Evolutionary conservation across 2,888 invertebrate genomes (phyloP), one percentile per base, ranked within the genome.

Genomic region (Pyrochroa serraticornis): DNA sequence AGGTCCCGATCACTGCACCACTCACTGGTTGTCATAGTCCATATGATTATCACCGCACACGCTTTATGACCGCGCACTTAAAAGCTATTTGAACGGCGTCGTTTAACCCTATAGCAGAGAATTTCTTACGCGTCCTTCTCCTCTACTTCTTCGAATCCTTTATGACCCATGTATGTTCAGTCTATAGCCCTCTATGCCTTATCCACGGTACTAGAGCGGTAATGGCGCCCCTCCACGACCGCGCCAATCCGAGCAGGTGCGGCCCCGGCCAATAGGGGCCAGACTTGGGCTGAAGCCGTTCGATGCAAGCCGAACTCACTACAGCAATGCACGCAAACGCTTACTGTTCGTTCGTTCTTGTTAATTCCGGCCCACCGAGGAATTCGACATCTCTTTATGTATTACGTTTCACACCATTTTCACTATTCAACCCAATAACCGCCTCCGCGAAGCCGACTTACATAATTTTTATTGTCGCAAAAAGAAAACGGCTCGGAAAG

Each of bases 101-200:
- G 75, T 76, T 77, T 78, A 75, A 70, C 77, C 77, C 76, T 77
- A 76, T 76, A 73, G 73, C 74, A 74, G 77, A 75, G 76, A 76
- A 75, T 76, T 75, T 78, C 76, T 79, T 77, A 76, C 78, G 82
- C 83, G 83, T 83, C 82, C 83, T 83, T 83, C 83, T 83, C 83
- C 82, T 83, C 82, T 83, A 83, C 83, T 79, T 83, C 87, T 88
- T 87, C 88, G 88, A 87, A 88, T 88, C 88, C 88, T 88, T 88
- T 88, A 88, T 88, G 88, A 87, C 87, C 88, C 88, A 88, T 88
- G 88, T 88, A 88, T 88, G 88, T 88, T 82, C 87, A 86, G 87
- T 88, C 88, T 88, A 88, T 88, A 87, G 88, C 88, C 88, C 88
- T 86, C 88, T 87, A 88, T 87, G 87, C 88, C 86, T 86, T 87